These are phyloP conservation scores for Columba livia DNA, from an alignment of 2,113 vertebrate species.

Conservation along the genomic window DNA sequence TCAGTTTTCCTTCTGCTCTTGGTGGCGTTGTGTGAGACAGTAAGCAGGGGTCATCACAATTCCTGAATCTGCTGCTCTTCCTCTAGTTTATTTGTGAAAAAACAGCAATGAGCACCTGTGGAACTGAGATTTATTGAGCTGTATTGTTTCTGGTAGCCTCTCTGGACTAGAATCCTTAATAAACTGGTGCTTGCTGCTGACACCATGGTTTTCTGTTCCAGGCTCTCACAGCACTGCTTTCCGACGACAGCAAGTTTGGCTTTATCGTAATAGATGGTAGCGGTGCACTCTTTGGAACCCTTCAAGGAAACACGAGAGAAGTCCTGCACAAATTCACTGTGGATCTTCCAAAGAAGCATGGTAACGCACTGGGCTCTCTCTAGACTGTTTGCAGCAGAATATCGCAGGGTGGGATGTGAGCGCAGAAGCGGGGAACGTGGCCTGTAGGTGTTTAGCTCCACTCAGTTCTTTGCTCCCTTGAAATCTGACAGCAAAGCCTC, in stretches of 20 bases:
- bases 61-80: neutral
- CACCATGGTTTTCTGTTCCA: slow-evolving; percentile 59
- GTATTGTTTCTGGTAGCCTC: neutral
- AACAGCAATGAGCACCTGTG: accelerated
- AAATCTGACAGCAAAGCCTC: slow-evolving; percentile 37
- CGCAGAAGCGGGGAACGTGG: neutral
- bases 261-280: slow-evolving; percentile 99
- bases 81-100: neutral
- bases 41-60: neutral
- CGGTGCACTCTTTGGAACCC: slow-evolving; percentile 97
- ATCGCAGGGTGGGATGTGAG: neutral
- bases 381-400: neutral
- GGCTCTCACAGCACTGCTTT: slow-evolving; percentile 97
- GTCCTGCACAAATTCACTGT: slow-evolving; percentile 99
- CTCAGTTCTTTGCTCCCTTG: neutral
- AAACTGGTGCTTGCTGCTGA: neutral
- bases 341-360: slow-evolving; percentile 99
- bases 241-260: slow-evolving; percentile 98
- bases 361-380: slow-evolving; percentile 65
- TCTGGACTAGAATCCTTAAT: neutral
- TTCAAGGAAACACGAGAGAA: slow-evolving; percentile 98
- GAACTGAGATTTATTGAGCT: neutral
- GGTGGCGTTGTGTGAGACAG: neutral
- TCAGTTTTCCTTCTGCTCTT: neutral
- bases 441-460: neutral